Evolutionary conservation across 2,888 invertebrate species (phyloP), one percentile per base, ranked within the genome.

Genomic region (Watsonalla binaria): DNA sequence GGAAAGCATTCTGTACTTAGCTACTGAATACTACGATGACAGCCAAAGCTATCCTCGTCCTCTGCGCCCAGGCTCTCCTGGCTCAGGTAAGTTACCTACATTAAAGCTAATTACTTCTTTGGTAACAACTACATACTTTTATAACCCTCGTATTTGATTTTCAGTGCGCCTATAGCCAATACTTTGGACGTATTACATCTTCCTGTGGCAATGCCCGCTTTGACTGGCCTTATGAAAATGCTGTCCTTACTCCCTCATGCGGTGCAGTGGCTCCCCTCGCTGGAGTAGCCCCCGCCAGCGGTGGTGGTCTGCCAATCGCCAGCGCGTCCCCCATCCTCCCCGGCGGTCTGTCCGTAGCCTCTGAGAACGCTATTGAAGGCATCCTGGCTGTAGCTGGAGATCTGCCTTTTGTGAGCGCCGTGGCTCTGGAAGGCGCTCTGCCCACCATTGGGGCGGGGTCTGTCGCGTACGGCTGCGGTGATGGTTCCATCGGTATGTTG

Each of bases 331-430:
- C 24, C 24, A 24, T 24, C 24, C 24, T 4, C 37, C 64, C 62
- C 2, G 24, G 47, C 11, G 33, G 33, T 6, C n/a, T 47, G 47
- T 11, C 47, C n/a, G 34, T 47, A 6, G 47, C 33, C n/a, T 74
- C 77, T 46, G 73, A 34, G 47, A 9, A 24, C 51, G 35, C 48
- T 0, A 62, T 54, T 33, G 60, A 65, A 34, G 60, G 63, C n/a
- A n/a, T 47, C 8, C 42, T 65, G 63, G 56, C 72, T 0, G 72
- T 73, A 2, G 60, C 56, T 6, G 47, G 49, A 5, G 56, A 50
- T 15, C 24, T 24, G 24, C 24, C 24, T 24, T 24, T 24, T 24
- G 24, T 24, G 24, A 24, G 24, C 24, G 24, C 24, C 24, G 24
- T 24, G 24, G 24, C 24, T 24, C 24, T 24, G 24, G 24, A 24